phyloP scores from a whole-genome alignment of 2,113 vertebrate genomes.

The Neodontobutis hainanensis region DNA sequence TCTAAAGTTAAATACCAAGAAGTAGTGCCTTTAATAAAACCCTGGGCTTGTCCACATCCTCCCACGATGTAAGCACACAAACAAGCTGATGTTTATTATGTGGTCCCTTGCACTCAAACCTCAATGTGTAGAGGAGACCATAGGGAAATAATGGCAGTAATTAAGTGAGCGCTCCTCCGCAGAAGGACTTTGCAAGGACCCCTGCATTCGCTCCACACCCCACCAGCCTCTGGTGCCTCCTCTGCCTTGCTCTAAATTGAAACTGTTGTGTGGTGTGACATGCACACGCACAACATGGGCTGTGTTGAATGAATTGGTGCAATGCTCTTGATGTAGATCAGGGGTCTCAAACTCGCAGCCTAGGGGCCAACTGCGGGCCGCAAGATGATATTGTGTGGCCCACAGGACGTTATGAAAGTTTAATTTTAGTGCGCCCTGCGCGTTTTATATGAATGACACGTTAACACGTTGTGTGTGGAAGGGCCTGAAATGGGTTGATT shows the following conservation, averaged over 20 bases:
- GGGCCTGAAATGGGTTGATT: no score
- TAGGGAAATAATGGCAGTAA: slow-evolving; percentile 58
- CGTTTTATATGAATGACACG: no score
- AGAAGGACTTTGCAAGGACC: slow-evolving; percentile 37
- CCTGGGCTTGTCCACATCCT: slow-evolving; percentile 22
- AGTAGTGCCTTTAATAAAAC: not conserved
- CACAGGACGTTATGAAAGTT: no score
- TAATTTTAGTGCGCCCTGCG: no score
- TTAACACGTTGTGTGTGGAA: no score
- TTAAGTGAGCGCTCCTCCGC: slow-evolving; percentile 53
- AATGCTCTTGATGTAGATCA: not conserved
- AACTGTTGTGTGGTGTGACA: slow-evolving; percentile 25
- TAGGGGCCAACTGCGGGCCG: no score
- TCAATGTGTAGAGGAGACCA: slow-evolving; percentile 42
- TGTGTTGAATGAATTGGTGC: not conserved
- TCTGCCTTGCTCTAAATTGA: slow-evolving; percentile 35
- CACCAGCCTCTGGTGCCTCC: not conserved
- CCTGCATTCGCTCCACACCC: slow-evolving; percentile 20
- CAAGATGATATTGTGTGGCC: no score
- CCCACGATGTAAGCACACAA: slow-evolving; percentile 38
- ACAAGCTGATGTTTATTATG: slow-evolving; percentile 53
- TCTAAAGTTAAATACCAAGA: not conserved
- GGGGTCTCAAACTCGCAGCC: no score
- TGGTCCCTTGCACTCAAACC: slow-evolving; percentile 24
- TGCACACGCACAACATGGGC: slow-evolving; percentile 14